A percentile compares a stretch with the other conserved stretches of the same genome.
Conservation (phyloP, 2,113 vertebrate species). For the Glaucomys volans region DNA sequence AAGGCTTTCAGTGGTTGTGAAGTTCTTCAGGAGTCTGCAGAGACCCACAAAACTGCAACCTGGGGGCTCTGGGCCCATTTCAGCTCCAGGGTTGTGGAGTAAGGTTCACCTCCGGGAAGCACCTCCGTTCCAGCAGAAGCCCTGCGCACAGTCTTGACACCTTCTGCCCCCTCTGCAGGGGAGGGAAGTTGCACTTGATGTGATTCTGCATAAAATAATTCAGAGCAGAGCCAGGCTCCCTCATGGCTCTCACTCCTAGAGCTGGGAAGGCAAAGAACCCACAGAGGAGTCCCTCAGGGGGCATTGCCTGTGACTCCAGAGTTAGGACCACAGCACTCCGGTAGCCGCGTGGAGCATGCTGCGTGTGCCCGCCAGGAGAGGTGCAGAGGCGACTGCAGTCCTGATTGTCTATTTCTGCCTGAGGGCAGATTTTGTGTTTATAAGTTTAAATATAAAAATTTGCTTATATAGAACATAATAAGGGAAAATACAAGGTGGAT, state of each 20-base stretch:
- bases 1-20: neutral
- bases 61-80: neutral
- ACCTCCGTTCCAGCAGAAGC: neutral
- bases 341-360: fast-evolving
- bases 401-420: neutral
- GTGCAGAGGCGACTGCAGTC: neutral
- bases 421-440: neutral
- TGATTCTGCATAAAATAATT: neutral
- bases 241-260: neutral
- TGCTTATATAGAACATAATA: neutral
- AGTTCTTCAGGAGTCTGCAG: neutral
- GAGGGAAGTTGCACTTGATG: neutral
- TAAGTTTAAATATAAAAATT: neutral
- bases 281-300: neutral
- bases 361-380: neutral
- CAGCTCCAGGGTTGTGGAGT: neutral
- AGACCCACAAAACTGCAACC: neutral
- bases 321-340: no score
- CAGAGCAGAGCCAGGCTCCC: neutral
- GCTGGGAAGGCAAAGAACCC: neutral
- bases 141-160: fast-evolving
- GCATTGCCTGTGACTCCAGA: neutral
- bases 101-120: neutral
- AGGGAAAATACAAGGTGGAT: neutral
- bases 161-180: neutral